These are phyloP conservation scores for Ginglymostoma cirratum DNA, from an alignment of 2,113 vertebrate genomes.

Conservation along the genomic window DNA sequence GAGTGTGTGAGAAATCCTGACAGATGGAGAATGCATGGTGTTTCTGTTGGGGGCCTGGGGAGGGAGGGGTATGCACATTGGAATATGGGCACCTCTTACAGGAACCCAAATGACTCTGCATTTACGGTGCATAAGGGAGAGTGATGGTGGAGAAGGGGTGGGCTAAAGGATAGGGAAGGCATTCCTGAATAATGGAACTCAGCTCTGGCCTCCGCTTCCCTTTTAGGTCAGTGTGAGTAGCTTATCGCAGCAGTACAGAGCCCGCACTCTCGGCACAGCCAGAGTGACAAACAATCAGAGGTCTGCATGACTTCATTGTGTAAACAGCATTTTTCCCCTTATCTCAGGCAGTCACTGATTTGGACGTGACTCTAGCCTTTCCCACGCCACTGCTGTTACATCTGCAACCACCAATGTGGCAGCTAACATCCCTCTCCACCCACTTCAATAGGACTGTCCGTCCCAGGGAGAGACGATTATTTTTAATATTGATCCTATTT, in stretches of 20 bases:
- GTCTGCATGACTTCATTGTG: not conserved
- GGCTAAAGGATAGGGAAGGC: too few relatives aligned
- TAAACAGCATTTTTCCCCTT: conserved; percentile 22
- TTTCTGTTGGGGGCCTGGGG: not conserved
- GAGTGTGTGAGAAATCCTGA: not conserved
- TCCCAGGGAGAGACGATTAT: not conserved
- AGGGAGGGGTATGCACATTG: not conserved
- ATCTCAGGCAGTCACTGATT: not conserved
- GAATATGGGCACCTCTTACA: not conserved
- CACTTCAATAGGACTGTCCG: not conserved
- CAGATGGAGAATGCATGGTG: not conserved
- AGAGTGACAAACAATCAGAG: not conserved
- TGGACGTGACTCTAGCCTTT: not conserved
- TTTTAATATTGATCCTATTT: not conserved
- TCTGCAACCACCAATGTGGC: not conserved
- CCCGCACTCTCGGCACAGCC: not conserved
- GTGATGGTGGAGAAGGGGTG: not conserved
- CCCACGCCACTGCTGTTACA: not conserved
- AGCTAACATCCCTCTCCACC: not conserved
- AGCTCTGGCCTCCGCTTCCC: too few relatives aligned
- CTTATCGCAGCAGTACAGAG: not conserved
- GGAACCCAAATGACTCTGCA: not conserved
- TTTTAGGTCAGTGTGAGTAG: not conserved
- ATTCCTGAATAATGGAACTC: not conserved
- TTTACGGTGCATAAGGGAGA: not conserved